Percentiles rank a stretch among this genome's conserved stretches.
Conservation (phyloP, 1,140 invertebrate genomes). For the Sminthurides bifidus region DNA sequence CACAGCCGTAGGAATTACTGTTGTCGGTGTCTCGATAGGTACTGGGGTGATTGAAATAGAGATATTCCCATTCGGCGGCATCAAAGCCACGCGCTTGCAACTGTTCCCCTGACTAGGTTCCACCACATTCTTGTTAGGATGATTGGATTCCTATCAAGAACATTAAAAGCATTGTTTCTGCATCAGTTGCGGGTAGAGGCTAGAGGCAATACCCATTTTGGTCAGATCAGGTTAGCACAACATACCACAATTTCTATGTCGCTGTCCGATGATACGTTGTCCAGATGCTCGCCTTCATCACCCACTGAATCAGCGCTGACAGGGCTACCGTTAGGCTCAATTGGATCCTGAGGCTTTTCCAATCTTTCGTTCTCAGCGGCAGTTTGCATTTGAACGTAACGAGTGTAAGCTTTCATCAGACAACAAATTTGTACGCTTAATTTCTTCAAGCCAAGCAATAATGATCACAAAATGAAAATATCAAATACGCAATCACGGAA, state of each 20-base stretch:
- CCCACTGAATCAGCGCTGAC: too few species aligned
- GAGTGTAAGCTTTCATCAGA: conserved; percentile 3
- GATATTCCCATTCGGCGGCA: neutral
- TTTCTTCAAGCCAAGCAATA: neutral
- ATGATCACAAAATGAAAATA: neutral
- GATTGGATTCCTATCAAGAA: too few species aligned
- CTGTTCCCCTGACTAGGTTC: neutral
- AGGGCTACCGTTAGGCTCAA: too few species aligned
- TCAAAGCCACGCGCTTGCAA: neutral
- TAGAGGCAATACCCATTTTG: too few species aligned
- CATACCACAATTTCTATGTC: conserved; percentile 15
- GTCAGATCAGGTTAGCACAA: neutral
- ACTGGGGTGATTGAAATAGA: neutral
- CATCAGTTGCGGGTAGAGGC: neutral
- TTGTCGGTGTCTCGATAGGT: neutral
- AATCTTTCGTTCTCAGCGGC: neutral
- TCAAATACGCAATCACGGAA: neutral
- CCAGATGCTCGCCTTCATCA: neutral
- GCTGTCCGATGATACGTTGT: conserved; percentile 7
- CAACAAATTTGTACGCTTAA: neutral
- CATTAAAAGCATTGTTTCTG: neutral
- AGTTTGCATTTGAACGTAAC: neutral
- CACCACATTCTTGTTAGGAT: too few species aligned
- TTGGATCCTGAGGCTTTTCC: neutral
- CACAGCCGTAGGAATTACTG: neutral